Base-by-base conservation (phyloP, 92 coral and sea anemone genomes). In the Palythoa grandis region DNA sequence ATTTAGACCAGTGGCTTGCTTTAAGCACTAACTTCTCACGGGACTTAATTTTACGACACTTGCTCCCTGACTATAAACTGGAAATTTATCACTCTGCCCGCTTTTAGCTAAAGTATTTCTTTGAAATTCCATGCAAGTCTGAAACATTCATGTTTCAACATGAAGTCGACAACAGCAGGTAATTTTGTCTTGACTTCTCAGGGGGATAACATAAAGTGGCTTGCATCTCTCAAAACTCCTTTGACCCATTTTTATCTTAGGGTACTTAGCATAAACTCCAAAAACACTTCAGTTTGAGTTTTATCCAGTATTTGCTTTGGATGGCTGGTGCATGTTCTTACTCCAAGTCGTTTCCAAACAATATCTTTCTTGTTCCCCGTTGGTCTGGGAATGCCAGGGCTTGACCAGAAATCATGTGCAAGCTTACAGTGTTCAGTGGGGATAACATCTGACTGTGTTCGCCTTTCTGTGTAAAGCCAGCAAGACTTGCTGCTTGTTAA, bases 281-380 rank as follows among this genome's bases (percentile, higher is more conserved):
- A 19, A 61, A 79, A 92, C n/a, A 87, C 93, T 57, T 93, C 92
- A 0, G 93, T 90, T 74, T 92, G 92, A 19, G 92, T 92, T 54
- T 90, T 84, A 57, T 92, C 91, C 38, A 93, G 43, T 7, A 93
- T 74, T 47, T 93, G 89, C 39, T 90, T 93, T 39, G 91, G 77
- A 52, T 91, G 96, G 9, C 56, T 47, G 16, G 87, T 47, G 70
- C 88, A 91, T 9, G 74, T 84, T 54, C 82, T 88, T 13, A 91
- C 85, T 4, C 89, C 92, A 13, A 86, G 63, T 4, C 76, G 89
- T 60, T 90, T 71, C 43, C 83, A 53, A 0, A 77, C 73, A 8
- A 86, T 58, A 77, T 93, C 96, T 29, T 82, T 74, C 66, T 91
- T 91, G 76, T 93, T 93, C 22, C 92, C 92, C 5, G 93, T 93